Base-by-base conservation (phyloP, 2,888 invertebrate species). In the Fabriciana adippe region DNA sequence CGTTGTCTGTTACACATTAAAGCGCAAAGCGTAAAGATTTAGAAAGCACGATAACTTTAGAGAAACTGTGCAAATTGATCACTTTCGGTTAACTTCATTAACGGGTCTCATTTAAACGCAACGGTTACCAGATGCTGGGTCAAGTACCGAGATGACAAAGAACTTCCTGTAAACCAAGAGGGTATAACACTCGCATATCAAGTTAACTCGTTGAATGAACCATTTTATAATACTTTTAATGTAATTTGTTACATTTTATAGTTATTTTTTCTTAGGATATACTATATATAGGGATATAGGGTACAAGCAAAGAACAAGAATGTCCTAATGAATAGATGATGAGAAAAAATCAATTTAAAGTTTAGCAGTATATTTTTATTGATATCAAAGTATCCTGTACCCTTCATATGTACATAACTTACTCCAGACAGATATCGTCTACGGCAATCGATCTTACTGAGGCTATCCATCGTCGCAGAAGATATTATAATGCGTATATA, bases 41-140 rank as follows among this genome's bases (percentile, higher is more conserved):
- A 71, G 71, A 71, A 71, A 71, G 68, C 66, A 50, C 55, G 70
- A 70, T 70, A 54, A 55, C 59, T 67, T 66, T 55, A 41, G 70
- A 26, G 70, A 70, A 68, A 71, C 71, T 71, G 66, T 66, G 68
- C 64, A 68, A 67, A 68, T 63, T 67, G 63, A 71, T 71, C 59
- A 56, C 55, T 54, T 56, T 41, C 50, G 51, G 51, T 61, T 61
- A 41, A 35, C 16, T 61, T 35, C 51, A 50, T 61, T 53, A 61
- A 61, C 35, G 61, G 53, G 14, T 35, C 18, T 31, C 13, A 35
- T 35, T 41, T 61, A 53, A 61, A 61, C 14, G 51, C 31, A 51
- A 35, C 50, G 61, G 41, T 15, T 3, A 41, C 50, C 51, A 59
- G 59, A 48, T 59, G 59, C 48, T 59, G 47, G 15, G 48, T 21